Evolutionary conservation across 2,888 invertebrate species (phyloP).

Genomic region (Cephalotes varians): DNA sequence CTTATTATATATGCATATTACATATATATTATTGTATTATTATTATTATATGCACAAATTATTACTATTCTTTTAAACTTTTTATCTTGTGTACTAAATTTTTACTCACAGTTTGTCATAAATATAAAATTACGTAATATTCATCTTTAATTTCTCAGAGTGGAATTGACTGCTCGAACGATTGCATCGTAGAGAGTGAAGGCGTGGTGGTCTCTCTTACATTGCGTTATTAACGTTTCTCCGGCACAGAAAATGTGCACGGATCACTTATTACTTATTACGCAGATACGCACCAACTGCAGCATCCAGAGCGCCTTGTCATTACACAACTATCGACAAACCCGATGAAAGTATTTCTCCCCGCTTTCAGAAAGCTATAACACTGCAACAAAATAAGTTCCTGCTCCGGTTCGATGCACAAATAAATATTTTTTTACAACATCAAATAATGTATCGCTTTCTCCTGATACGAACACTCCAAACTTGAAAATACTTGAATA

Average conservation of each 20-base stretch:
- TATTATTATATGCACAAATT: no score
- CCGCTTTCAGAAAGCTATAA: conserved; percentile 44
- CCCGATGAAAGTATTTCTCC: conserved; percentile 43
- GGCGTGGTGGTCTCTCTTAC: conserved; percentile 66
- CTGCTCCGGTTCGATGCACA: conserved; percentile 6
- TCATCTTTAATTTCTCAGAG: conserved; percentile 22
- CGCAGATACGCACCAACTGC: conserved; percentile 58
- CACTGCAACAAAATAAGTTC: conserved; percentile 9
- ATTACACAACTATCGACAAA: conserved; percentile 54
- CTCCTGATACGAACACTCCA: conserved; percentile 2
- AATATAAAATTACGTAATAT: conserved; percentile 36
- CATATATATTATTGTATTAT: no score
- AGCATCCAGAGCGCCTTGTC: conserved; percentile 59
- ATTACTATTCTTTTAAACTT: neutral
- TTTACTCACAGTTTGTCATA: conserved; percentile 28
- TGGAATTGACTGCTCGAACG: conserved; percentile 28
- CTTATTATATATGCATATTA: no score
- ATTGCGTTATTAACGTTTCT: conserved; percentile 69
- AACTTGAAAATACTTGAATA: conserved; percentile 3
- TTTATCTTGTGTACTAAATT: neutral
- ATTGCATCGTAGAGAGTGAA: conserved; percentile 56
- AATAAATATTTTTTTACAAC: conserved; percentile 32
- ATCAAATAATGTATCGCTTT: conserved; percentile 27
- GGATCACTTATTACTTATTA: conserved; percentile 65
- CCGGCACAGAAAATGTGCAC: conserved; percentile 56